A percentile compares a stretch with the other conserved stretches of the same genome.
These are phyloP conservation scores for Zapornia atra DNA, from an alignment of 2,113 vertebrate species.

Conservation along the genomic window DNA sequence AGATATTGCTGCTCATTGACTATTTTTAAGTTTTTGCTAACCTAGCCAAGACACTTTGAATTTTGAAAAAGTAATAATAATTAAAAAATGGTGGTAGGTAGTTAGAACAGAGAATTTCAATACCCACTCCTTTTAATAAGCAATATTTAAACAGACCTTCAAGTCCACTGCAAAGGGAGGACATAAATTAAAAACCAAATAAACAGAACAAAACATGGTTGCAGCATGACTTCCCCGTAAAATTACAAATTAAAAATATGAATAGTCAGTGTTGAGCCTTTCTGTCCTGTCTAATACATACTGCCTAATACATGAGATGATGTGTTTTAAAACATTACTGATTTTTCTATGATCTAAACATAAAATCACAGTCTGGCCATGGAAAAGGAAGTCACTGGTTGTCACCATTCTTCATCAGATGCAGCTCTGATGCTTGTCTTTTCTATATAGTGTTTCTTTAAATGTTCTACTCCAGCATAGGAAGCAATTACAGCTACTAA, in stretches of 20 bases:
- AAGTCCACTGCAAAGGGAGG: not conserved
- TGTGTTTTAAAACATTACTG: not conserved
- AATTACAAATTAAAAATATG: not conserved
- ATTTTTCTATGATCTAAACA: not conserved
- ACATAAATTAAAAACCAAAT: not conserved
- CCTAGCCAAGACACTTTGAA: not conserved
- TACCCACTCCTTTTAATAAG: not conserved
- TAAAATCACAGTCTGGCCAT: not conserved
- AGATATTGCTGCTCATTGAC: not conserved
- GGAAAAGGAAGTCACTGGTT: not conserved
- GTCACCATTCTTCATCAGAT: not conserved
- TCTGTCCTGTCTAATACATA: not conserved
- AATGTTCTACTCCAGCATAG: not conserved
- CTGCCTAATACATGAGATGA: not conserved
- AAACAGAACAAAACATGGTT: not conserved
- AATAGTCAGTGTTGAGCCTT: not conserved
- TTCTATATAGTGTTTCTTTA: not conserved
- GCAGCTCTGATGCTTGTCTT: not conserved
- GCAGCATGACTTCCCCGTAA: not conserved
- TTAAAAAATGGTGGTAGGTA: not conserved
- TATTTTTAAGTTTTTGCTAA: not conserved
- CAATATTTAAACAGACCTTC: not conserved
- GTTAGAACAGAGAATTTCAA: not conserved
- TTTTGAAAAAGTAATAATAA: not conserved
- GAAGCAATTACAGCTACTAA: constrained; percentile 35